Percentiles rank a stretch among this genome's conserved stretches.
Evolutionary conservation across 37 sponge, comb jelly and placozoan species (phyloP).

Genomic region (Mnemiopsis leidyi): DNA sequence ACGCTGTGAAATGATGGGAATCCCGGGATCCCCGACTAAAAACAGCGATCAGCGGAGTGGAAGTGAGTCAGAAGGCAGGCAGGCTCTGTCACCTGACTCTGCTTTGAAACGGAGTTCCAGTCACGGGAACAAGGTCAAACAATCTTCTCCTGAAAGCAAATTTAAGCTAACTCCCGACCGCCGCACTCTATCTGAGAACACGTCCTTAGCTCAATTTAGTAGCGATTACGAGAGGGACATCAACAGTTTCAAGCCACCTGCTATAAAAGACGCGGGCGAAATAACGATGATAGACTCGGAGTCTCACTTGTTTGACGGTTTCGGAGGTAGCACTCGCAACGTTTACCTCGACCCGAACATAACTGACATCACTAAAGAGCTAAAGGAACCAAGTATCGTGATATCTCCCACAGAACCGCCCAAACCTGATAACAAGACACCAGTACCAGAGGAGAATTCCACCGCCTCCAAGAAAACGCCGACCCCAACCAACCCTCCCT

Average conservation of each 20-base stretch:
- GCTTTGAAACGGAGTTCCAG: not conserved
- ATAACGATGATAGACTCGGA: constrained; percentile 57
- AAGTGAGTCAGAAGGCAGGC: not conserved
- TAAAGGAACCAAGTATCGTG: not conserved
- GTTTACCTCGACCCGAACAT: not conserved
- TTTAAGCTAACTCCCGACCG: constrained; percentile 41
- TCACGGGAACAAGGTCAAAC: constrained; percentile 12
- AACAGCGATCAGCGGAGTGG: not conserved
- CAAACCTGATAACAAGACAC: not conserved
- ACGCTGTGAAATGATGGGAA: constrained; percentile 1
- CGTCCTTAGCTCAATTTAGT: constrained; percentile 4
- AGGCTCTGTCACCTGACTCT: not conserved
- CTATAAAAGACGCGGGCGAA: constrained; percentile 45
- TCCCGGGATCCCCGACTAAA: too few relatives aligned
- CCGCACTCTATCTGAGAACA: constrained; percentile 47
- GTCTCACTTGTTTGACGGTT: constrained; percentile 37
- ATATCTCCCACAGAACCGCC: constrained; percentile 16
- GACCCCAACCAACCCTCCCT: not conserved
- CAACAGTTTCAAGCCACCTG: constrained; percentile 4
- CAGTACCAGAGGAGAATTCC: not conserved
- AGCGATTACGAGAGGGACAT: not conserved
- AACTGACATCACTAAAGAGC: not conserved
- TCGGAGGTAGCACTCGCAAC: constrained; percentile 34
- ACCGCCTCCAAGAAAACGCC: not conserved
- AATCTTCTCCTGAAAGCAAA: not conserved